Percentiles rank a stretch among this genome's conserved stretches.
These are phyloP conservation scores for Thyatira batis DNA, from an alignment of 2,888 invertebrate species.

Conservation along the genomic window DNA sequence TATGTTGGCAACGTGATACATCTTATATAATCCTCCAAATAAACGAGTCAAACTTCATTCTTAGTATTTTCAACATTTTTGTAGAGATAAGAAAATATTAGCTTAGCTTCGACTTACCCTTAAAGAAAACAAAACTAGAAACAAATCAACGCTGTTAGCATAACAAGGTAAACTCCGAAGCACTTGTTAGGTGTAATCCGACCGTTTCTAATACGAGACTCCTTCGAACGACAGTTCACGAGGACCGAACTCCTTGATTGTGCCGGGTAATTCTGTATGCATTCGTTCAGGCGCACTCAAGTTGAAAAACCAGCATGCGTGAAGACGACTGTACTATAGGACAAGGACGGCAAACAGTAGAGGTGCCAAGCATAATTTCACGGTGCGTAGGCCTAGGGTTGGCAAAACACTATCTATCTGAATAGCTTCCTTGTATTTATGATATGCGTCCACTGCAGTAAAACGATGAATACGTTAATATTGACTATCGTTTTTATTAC, in stretches of 20 bases:
- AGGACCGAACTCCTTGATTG: conserved; percentile 38
- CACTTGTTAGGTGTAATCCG: conserved; percentile 53
- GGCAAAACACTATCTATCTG: conserved; percentile 21
- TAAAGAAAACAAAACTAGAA: conserved; percentile 50
- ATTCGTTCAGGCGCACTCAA: conserved; percentile 61
- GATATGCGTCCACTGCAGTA: not conserved
- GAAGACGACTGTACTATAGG: conserved; percentile 53
- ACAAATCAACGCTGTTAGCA: conserved; percentile 59
- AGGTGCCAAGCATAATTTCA: conserved; percentile 71
- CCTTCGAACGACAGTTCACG: conserved; percentile 29
- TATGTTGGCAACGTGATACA: conserved; percentile 54
- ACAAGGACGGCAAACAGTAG: conserved; percentile 55
- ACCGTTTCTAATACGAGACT: conserved; percentile 38
- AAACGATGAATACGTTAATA: too few relatives aligned
- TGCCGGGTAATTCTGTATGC: conserved; percentile 50
- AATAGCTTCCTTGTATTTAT: not conserved
- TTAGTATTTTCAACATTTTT: conserved; percentile 3
- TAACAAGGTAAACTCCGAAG: conserved; percentile 55
- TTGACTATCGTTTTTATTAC: too few relatives aligned
- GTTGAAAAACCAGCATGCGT: conserved; percentile 69
- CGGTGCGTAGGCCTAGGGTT: conserved; percentile 49
- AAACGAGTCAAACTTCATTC: conserved; percentile 5
- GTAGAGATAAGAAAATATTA: conserved; percentile 5
- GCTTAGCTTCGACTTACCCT: conserved; percentile 9
- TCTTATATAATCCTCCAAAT: conserved; percentile 21